Conservation (phyloP, 2,797 vertebrate genomes). For the Oryzias sinensis region DNA sequence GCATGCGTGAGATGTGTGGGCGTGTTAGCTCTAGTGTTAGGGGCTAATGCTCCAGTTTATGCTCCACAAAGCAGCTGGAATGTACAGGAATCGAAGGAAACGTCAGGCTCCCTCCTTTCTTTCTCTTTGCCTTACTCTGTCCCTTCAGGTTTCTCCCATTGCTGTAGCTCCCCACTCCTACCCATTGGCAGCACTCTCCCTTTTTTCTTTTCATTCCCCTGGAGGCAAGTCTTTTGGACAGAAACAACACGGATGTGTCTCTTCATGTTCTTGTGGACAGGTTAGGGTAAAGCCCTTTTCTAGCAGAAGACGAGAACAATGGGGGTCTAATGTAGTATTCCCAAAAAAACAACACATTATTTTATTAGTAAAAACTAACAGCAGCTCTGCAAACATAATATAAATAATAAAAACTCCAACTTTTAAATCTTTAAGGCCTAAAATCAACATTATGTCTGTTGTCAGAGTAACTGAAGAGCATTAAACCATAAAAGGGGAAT, state of each 20-base stretch:
- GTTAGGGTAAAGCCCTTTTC: slow-evolving; percentile 40
- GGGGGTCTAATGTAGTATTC: not conserved
- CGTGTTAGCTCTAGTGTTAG: slow-evolving; percentile 67
- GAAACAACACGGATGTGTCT: slow-evolving; percentile 64
- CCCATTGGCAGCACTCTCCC: slow-evolving; percentile 23
- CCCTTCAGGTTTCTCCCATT: slow-evolving; percentile 23
- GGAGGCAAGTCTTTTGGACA: slow-evolving; percentile 59
- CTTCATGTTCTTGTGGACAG: slow-evolving; percentile 49
- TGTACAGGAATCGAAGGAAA: slow-evolving; percentile 72
- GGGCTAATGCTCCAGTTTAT: slow-evolving; percentile 63
- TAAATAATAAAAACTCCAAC: not conserved
- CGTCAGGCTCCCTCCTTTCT: slow-evolving; percentile 35
- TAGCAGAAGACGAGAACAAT: slow-evolving; percentile 59
- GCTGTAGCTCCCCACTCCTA: slow-evolving; percentile 13
- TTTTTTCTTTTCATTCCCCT: slow-evolving; percentile 47
- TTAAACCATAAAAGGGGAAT: slow-evolving; percentile 47
- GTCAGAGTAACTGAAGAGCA: slow-evolving; percentile 2
- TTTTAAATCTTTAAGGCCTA: slow-evolving; percentile 5
- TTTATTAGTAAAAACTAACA: too few species aligned
- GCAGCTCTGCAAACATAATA: too few species aligned
- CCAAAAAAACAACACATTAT: too few species aligned
- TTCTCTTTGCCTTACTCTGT: slow-evolving; percentile 13
- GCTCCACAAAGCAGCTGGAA: slow-evolving; percentile 74
- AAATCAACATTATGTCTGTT: not conserved
- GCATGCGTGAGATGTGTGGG: slow-evolving; percentile 76